These are phyloP conservation scores for Balaenoptera acutorostrata DNA, from an alignment of 2,113 vertebrate genomes.

Conservation along the genomic window DNA sequence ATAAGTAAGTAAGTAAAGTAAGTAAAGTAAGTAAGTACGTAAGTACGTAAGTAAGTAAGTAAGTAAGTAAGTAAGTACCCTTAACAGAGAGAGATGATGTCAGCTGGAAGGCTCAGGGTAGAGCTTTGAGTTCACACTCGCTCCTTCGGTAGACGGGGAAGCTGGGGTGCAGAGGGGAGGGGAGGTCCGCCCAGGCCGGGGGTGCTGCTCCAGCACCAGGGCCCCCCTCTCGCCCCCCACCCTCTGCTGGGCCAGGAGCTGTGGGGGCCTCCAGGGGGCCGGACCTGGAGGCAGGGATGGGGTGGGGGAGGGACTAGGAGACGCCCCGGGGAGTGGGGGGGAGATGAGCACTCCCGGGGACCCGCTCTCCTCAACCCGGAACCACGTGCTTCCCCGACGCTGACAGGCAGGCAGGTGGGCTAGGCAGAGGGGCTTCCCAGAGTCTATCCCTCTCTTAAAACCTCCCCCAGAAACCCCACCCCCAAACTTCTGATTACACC, in stretches of 20 bases:
- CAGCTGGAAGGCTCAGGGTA: background rate
- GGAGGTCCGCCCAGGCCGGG: fast-evolving
- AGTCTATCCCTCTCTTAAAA: no score
- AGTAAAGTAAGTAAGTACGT: no score
- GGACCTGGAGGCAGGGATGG: background rate
- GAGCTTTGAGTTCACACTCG: background rate
- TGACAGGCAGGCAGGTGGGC: background rate
- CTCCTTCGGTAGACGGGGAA: background rate
- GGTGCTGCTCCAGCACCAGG: background rate
- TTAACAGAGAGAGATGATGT: background rate
- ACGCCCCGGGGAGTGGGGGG: background rate
- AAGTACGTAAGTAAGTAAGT: no score
- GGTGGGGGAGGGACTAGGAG: fast-evolving
- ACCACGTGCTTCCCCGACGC: fast-evolving
- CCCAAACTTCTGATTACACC: background rate
- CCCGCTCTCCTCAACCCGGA: background rate
- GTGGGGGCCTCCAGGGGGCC: background rate
- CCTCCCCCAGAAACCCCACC: background rate
- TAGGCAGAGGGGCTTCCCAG: background rate
- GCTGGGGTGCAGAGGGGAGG: background rate
- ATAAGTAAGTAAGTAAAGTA: no score
- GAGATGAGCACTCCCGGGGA: background rate
- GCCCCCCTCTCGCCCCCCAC: background rate
- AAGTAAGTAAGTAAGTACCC: no score
- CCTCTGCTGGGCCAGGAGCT: background rate